These are phyloP conservation scores for Phortica magna DNA, from an alignment of 2,888 invertebrate species.

Conservation along the genomic window DNA sequence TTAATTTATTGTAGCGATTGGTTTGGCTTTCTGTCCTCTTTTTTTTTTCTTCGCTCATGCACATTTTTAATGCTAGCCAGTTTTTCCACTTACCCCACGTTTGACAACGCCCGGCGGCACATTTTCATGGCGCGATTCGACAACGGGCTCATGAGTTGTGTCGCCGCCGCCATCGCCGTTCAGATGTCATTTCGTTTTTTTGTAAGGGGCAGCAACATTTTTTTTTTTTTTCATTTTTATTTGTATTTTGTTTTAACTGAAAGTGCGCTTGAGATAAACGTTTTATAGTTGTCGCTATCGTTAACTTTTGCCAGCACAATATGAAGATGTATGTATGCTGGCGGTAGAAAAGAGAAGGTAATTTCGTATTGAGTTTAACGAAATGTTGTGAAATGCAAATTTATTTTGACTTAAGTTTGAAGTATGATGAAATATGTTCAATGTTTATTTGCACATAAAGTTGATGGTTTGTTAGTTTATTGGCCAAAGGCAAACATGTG, in stretches of 20 bases:
- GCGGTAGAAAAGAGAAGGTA: constrained; percentile 3
- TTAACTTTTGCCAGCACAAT: constrained; percentile 1
- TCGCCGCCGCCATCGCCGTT: not conserved
- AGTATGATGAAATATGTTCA: constrained; percentile 11
- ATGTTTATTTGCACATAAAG: constrained; percentile 52
- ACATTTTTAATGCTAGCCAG: not conserved
- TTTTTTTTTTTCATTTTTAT: not conserved
- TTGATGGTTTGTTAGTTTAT: not conserved
- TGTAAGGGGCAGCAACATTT: not conserved
- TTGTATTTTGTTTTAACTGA: constrained; percentile 15
- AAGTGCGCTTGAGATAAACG: constrained; percentile 54
- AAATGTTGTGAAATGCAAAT: constrained; percentile 50
- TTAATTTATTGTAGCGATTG: constrained; percentile 68
- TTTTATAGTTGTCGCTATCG: constrained; percentile 51
- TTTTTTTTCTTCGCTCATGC: not conserved
- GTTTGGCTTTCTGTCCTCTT: constrained; percentile 2
- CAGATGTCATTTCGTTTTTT: not conserved
- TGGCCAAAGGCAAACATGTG: not conserved
- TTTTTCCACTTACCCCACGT: not conserved
- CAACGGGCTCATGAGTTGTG: not conserved
- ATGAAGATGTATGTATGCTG: constrained; percentile 35
- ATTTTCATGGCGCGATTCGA: not conserved
- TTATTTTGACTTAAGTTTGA: constrained; percentile 3
- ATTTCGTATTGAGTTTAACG: constrained; percentile 53
- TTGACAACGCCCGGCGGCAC: not conserved